Evolutionary conservation across 1,140 invertebrate genomes (phyloP), one percentile per base, ranked within the genome.

Genomic region (Dreissena rostriformis): DNA sequence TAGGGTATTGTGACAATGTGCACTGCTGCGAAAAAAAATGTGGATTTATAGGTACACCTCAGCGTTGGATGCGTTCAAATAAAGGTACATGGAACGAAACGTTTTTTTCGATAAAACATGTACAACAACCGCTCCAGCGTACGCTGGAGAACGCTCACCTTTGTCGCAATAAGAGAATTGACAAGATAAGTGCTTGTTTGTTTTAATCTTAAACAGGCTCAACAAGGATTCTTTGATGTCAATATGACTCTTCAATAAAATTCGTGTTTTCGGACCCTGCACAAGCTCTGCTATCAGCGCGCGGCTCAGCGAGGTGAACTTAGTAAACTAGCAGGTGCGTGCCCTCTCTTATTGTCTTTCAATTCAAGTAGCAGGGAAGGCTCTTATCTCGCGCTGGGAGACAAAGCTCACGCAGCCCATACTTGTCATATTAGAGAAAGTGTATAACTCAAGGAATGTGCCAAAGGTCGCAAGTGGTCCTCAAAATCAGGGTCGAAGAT

Each of bases 211-310:
- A n/a, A 39, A 39, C 22, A 24, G 22, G 57, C 17, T n/a, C 22
- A 61, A 61, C 11, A 19, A n/a, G 2, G 17, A n/a, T n/a, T 61
- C 17, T 61, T 61, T 61, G 57, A 61, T 61, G 57, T 61, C 57
- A 61, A 61, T 61, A 61, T 61, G 57, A 61, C 57, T n/a, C 57
- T 61, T 61, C 17, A n/a, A 24, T 61, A 19, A 61, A 24, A 61
- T 61, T 61, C 39, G 57, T 24, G 17, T 61, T 61, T 19, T 61
- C 17, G 57, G 22, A 6, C 2, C 12, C 22, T 61, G 22, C 17
- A 61, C 57, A 61, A 11, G 22, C 22, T 61, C 19, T 2, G 22
- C 57, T 61, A 61, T 61, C 57, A 61, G 57, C 12, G 39, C 57
- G 17, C 22, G 17, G 57, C 11, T 61, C 12, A 61, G 57, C 57